These are phyloP conservation scores for Diceros bicornis DNA, from an alignment of 2,797 vertebrate genomes.

Conservation along the genomic window DNA sequence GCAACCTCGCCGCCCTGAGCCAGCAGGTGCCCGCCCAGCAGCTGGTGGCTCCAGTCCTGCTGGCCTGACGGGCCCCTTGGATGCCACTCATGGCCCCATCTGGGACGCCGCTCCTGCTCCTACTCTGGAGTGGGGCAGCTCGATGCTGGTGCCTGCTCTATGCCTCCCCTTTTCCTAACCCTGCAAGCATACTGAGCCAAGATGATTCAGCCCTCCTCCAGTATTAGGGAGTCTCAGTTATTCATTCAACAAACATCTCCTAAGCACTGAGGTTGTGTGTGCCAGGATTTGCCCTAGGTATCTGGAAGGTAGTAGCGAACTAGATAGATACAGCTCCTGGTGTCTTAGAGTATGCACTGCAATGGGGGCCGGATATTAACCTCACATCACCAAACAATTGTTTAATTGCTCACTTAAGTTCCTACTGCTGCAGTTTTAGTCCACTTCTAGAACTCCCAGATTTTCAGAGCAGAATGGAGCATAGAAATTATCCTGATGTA, in stretches of 20 bases:
- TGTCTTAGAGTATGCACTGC: neutral
- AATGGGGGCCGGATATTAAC: neutral
- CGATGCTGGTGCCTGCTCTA: neutral
- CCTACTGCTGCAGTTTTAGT: neutral
- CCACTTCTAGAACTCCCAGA: neutral
- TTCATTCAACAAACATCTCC: neutral
- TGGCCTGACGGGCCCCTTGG: neutral
- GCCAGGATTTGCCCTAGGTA: neutral
- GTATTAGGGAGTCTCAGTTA: neutral
- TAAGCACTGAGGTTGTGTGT: neutral
- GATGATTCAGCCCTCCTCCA: neutral
- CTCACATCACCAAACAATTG: neutral
- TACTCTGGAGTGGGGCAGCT: neutral
- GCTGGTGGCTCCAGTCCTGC: conserved; percentile 39
- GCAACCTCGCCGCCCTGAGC: neutral
- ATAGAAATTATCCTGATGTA: conserved; percentile 1
- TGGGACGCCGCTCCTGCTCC: neutral
- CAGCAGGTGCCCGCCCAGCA: neutral
- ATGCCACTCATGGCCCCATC: neutral
- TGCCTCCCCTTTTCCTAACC: neutral
- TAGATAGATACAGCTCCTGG: too few relatives aligned
- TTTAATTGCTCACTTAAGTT: neutral
- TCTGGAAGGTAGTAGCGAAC: neutral
- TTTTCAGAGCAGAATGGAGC: neutral
- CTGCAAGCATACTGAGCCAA: neutral